These are phyloP conservation scores for Aphidoletes aphidimyza DNA, from an alignment of 2,888 invertebrate species.

Conservation along the genomic window DNA sequence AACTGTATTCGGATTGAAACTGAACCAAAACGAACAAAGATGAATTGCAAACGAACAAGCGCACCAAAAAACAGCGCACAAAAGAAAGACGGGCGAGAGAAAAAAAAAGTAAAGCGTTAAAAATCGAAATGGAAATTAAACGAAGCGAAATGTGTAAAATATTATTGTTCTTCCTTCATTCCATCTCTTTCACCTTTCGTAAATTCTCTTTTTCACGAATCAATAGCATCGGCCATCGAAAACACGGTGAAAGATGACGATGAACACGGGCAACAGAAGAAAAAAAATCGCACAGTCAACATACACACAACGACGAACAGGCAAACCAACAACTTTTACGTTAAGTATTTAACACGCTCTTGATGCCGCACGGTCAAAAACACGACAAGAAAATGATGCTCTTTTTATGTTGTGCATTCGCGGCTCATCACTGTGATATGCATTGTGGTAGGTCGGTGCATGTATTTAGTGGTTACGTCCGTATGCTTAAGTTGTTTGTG, in stretches of 20 bases:
- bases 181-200: conserved; percentile 32
- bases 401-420: conserved; percentile 27
- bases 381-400: conserved; percentile 51
- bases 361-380: conserved; percentile 35
- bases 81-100: not conserved
- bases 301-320: not conserved
- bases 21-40: conserved; percentile 7
- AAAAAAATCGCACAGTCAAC: not conserved
- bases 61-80: not conserved
- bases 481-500: not conserved
- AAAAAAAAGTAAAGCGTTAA: conserved; percentile 13
- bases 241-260: not conserved
- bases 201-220: not conserved
- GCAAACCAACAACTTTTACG: conserved; percentile 37
- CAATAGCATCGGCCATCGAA: conserved; percentile 2
- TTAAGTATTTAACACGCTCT: conserved; percentile 49
- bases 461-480: conserved; percentile 1
- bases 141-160: conserved; percentile 49
- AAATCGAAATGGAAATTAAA: conserved; percentile 44
- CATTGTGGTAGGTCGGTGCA: conserved; percentile 51
- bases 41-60: not conserved
- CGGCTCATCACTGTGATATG: conserved; percentile 44
- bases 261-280: not conserved
- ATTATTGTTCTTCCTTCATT: conserved; percentile 48
- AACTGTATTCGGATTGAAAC: not conserved